Base-by-base conservation (phyloP, 1,140 invertebrate genomes). In the Copidosoma floridanum region DNA sequence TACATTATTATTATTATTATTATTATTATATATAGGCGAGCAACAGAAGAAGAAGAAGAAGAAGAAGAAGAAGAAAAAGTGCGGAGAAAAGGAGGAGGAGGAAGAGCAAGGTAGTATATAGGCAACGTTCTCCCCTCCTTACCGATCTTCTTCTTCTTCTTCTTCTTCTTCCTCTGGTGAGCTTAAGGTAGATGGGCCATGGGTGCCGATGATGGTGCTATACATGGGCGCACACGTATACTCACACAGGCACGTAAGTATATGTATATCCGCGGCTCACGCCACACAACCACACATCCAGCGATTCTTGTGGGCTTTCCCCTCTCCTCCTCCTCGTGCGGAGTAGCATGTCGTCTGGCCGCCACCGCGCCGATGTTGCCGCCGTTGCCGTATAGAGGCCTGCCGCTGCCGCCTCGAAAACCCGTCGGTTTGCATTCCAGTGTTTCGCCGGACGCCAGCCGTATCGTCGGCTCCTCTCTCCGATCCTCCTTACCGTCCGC, bases 401-500 rank as follows among this genome's bases (percentile, higher is more conserved):
- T 12, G 24, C 20, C 5, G 27, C 54, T 47, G 64, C 50, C 51
- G 59, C 47, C 48, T 61, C 57, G 52, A 55, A 68, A 71, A 68
- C 69, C 63, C 65, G 69, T 71, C 67, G 62, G 67, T 67, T 61
- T 71, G 65, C 69, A 71, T 71, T 71, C 69, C 69, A 70, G 58
- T 62, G 55, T 65, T 67, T 62, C 62, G 63, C 55, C 65, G 63
- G 58, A 67, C 68, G 66, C 63, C 63, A 65, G 46, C 52, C 41
- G 29, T 24, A n/a, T n/a, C n/a, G 27, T 38, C 21, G n/a, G 27
- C 24, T 16, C 20, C 24, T 7, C 8, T 55, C 26, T 10, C n/a
- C 35, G 4, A n/a, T n/a, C 18, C 8, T 27, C 21, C 23, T 40
- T 6, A 23, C 26, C 20, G 37, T 18, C 48, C 24, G 14, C 14